Percentiles rank a stretch among this genome's conserved stretches.
Conservation (phyloP, 2,113 vertebrate genomes). For the Mobula hypostoma region DNA sequence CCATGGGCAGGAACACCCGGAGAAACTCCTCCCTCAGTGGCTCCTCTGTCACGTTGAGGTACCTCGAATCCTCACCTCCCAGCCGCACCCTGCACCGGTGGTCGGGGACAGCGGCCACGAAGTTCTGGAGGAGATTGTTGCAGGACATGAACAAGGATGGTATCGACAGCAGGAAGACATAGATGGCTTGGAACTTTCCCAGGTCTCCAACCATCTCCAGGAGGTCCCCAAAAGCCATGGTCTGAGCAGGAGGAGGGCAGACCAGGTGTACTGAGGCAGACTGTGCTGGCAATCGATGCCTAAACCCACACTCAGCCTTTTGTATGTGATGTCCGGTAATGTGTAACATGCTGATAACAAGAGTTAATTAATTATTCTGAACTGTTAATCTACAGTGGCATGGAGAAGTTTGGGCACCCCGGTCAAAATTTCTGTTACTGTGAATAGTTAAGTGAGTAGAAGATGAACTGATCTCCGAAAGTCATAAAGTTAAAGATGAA, state of each 20-base stretch:
- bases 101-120: neutral
- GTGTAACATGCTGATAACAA: too few species aligned
- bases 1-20: neutral
- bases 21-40: neutral
- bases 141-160: slow-evolving; percentile 47
- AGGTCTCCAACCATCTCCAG: slow-evolving; percentile 53
- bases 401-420: too few species aligned
- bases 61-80: neutral
- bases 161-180: slow-evolving; percentile 40
- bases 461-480: too few species aligned
- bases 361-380: too few species aligned
- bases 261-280: too few species aligned
- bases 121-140: slow-evolving; percentile 48
- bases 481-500: too few species aligned
- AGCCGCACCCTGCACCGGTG: slow-evolving; percentile 45
- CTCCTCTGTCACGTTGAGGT: neutral
- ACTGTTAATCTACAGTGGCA: too few species aligned
- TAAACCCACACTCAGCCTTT: too few species aligned
- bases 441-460: too few species aligned
- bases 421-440: too few species aligned
- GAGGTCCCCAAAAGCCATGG: slow-evolving; percentile 56
- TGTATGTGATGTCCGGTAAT: too few species aligned
- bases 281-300: too few species aligned
- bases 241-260: neutral
- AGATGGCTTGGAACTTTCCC: slow-evolving; percentile 53